A percentile compares a stretch with the other conserved stretches of the same genome.
phyloP scores from a whole-genome alignment of 2,113 vertebrate species.

The Euleptes europaea region DNA sequence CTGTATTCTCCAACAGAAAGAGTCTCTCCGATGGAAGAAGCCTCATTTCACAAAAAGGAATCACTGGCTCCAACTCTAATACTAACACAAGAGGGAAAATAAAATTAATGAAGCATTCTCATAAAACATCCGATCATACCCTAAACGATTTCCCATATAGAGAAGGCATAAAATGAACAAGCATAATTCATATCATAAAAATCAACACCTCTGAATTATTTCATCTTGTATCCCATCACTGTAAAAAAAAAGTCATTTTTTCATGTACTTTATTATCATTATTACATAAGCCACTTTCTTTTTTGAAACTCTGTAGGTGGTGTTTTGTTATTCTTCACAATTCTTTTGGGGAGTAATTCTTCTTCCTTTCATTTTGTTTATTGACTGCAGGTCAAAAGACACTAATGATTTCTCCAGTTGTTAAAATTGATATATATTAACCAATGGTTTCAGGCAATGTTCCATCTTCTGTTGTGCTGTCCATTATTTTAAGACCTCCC shows the following conservation, averaged over 20 bases:
- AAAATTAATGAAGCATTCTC: background rate
- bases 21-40: too few relatives aligned
- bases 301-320: background rate
- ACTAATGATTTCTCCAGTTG: constrained; percentile 31
- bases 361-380: constrained; percentile 36
- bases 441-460: constrained; percentile 25
- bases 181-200: background rate
- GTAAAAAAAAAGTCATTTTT: background rate
- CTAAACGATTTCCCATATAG: background rate
- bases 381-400: constrained; percentile 16
- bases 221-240: background rate
- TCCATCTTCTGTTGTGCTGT: constrained; percentile 38
- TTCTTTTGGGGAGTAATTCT: background rate
- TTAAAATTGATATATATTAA: constrained; percentile 36
- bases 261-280: background rate
- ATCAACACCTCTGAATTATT: constrained; percentile 14
- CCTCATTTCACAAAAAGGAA: too few relatives aligned
- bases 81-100: background rate
- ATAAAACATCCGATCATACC: background rate
- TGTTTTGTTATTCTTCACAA: constrained; percentile 28
- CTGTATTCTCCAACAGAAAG: too few relatives aligned
- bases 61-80: background rate
- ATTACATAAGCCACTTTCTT: constrained; percentile 14
- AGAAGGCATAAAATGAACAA: background rate
- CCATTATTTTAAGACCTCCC: constrained; percentile 25